phyloP scores from a whole-genome alignment of 2,797 vertebrate species.

The Semotilus atromaculatus region DNA sequence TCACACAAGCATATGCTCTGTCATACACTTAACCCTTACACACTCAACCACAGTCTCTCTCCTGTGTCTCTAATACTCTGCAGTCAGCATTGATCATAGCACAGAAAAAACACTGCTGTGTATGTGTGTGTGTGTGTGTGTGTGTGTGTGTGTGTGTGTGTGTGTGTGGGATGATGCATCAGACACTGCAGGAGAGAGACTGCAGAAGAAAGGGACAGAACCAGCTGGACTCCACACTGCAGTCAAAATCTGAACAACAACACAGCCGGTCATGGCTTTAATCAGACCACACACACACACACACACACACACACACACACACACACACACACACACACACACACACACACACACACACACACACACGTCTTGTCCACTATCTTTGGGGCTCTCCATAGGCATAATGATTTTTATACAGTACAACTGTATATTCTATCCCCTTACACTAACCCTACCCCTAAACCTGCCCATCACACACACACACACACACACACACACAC shows the following conservation, averaged over 20 bases:
- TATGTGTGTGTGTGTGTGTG: constrained; percentile 9
- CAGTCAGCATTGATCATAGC: constrained; percentile 11
- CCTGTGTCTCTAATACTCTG: neutral
- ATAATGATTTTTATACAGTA: too few species aligned
- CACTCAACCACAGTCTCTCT: neutral
- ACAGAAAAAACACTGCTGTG: neutral
- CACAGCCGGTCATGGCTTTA: neutral
- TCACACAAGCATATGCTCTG: neutral
- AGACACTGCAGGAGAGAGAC: constrained; percentile 41
- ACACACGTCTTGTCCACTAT: too few species aligned
- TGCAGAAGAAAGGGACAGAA: constrained; percentile 47
- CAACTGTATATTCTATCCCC: too few species aligned
- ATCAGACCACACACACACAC: constrained; percentile 22
- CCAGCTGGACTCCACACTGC: constrained; percentile 39
- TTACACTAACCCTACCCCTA: too few species aligned
- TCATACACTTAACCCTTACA: neutral
- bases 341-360: too few species aligned
- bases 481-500: too few species aligned
- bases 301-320: constrained; percentile 26
- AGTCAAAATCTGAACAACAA: constrained; percentile 32
- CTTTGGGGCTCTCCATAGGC: too few species aligned
- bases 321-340: neutral
- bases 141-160: too few species aligned
- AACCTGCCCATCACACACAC: too few species aligned
- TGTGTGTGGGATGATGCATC: constrained; percentile 13